Evolutionary conservation across 2,888 invertebrate genomes (phyloP), one percentile per base, ranked within the genome.

Genomic region (Microplitis deprimator): DNA sequence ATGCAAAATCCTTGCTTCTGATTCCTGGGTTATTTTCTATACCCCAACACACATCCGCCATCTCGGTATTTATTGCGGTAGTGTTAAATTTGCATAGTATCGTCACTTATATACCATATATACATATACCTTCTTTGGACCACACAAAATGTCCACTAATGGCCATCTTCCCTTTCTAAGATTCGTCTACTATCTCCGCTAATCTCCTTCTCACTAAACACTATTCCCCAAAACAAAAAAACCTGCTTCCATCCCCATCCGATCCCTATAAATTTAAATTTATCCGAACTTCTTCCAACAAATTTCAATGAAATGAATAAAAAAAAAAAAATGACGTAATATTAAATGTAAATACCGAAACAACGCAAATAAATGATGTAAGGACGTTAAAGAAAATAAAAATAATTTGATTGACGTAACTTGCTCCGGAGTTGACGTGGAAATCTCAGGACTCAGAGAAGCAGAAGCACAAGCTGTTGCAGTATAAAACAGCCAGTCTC

Each of bases 61-160:
- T 86, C 85, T 85, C 83, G 83, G 84, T 89, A 89, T 89, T 88
- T 89, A 89, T 89, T 87, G 86, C 84, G 87, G 87, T 87, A 84
- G 86, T 84, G 82, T 77, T 80, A 83, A 87, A 89, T 89, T 89
- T 88, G 87, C 88, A 89, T 89, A 89, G 85, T 83, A 87, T 86
- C 86, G 84, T 84, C 84, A 84, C 83, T 83, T 85, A 81, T 84
- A 81, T 83, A 50, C 50, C 50, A 50, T 50, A 50, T 50, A 50
- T 13, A 29, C 50, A 50, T 50, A 50, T 50, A 50, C 50, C 50
- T 81, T 82, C 79, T 78, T 77, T 79, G 86, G 89, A 89, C 88
- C 89, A 89, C 89, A 89, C 89, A 89, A 88, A 88, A 87, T 88
- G 87, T 86, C 86, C 87, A 87, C 88, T 89, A 88, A 88, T 88